phyloP scores from a whole-genome alignment of 2,113 vertebrate genomes.

The Periophthalmodon schlosseri region DNA sequence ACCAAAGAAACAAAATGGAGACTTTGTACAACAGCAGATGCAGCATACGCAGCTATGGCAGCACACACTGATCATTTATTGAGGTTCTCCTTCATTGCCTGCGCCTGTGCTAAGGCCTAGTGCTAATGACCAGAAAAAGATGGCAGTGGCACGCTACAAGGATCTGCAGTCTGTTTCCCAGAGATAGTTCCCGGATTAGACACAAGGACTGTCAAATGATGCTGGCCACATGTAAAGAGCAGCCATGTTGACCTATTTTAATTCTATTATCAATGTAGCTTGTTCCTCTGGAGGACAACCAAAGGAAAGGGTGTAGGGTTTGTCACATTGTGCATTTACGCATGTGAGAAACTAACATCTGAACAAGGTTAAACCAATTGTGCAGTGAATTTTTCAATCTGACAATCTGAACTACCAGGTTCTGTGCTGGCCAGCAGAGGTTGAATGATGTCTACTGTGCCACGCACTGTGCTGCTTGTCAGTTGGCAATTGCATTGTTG shows the following conservation, averaged over 20 bases:
- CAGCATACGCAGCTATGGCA: constrained; percentile 49
- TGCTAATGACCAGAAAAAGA: constrained; percentile 66
- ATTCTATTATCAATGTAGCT: constrained; percentile 43
- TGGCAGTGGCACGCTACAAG: constrained; percentile 58
- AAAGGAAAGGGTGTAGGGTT: constrained; percentile 15
- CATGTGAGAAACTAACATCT: constrained; percentile 16
- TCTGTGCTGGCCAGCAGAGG: too few species aligned
- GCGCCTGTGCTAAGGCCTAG: constrained; percentile 54
- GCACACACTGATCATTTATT: constrained; percentile 69
- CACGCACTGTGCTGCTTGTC: too few species aligned
- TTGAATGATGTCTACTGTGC: too few species aligned
- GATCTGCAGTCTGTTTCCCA: constrained; percentile 48
- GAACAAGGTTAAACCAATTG: constrained; percentile 40
- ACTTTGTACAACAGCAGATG: constrained; percentile 46
- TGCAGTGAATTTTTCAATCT: constrained; percentile 9
- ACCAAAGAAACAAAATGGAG: constrained; percentile 39
- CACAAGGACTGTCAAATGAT: constrained; percentile 43
- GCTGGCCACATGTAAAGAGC: constrained; percentile 45
- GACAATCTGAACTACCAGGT: too few species aligned
- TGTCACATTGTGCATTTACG: constrained; percentile 4
- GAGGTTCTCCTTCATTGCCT: constrained; percentile 69
- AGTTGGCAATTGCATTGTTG: too few species aligned
- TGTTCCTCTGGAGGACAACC: constrained; percentile 18
- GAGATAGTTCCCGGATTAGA: constrained; percentile 66
- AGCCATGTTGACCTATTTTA: constrained; percentile 42